Evolutionary conservation across 2,113 vertebrate species (phyloP).

Genomic region (Hirundichthys speculiger): DNA sequence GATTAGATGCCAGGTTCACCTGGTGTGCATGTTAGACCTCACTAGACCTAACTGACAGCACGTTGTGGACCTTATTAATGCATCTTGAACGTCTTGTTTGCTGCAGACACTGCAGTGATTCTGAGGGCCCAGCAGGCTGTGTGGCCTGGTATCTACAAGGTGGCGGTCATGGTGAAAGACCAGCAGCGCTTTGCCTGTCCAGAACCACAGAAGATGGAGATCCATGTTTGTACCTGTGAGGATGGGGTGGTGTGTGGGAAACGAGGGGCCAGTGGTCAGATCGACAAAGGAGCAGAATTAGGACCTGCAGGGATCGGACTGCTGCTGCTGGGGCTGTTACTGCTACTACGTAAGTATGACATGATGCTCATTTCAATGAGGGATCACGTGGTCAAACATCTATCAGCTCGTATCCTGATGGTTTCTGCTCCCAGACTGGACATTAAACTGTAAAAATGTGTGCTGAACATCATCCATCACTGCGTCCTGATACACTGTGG

Average conservation of each 20-base stretch:
- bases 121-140: constrained; percentile 42
- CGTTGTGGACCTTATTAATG: no score
- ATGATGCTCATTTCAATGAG: not conserved
- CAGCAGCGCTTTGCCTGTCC: constrained; percentile 66
- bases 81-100: not conserved
- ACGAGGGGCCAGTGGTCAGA: rapidly evolving
- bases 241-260: constrained; percentile 40
- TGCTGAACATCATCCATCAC: no score
- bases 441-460: no score
- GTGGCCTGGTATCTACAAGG: constrained; percentile 64
- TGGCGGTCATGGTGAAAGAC: constrained; percentile 69
- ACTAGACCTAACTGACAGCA: no score
- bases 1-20: no score
- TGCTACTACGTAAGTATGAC: constrained; percentile 84
- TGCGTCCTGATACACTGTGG: no score
- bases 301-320: constrained; percentile 83
- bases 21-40: no score
- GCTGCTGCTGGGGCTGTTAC: constrained; percentile 83
- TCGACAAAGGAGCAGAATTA: constrained; percentile 45
- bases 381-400: not conserved
- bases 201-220: constrained; percentile 63
- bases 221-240: constrained; percentile 75
- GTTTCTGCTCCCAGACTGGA: not conserved
- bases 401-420: not conserved
- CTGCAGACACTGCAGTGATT: constrained; percentile 72